Conservation (phyloP, 2,113 vertebrate genomes). For the Heptranchias perlo region DNA sequence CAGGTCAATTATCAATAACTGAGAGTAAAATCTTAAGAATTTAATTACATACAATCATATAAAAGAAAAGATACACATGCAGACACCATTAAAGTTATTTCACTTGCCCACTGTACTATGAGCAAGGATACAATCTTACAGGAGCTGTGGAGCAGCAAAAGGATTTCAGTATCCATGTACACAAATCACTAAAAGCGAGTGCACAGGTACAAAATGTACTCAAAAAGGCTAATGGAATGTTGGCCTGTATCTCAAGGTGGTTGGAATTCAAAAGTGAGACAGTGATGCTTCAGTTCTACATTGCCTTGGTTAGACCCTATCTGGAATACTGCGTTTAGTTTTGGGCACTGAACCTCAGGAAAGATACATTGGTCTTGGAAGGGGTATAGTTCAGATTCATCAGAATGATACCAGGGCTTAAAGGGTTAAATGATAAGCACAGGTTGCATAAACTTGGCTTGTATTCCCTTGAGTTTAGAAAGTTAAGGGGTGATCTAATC, state of each 20-base stretch:
- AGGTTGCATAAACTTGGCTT: background rate
- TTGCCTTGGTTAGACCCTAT: background rate
- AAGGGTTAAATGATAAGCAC: background rate
- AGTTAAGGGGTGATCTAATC: background rate
- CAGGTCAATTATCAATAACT: too few relatives aligned
- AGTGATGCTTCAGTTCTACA: background rate
- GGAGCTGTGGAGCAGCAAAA: background rate
- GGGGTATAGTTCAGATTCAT: background rate
- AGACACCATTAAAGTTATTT: too few relatives aligned
- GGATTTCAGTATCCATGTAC: background rate
- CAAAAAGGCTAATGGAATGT: background rate
- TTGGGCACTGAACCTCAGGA: too few relatives aligned
- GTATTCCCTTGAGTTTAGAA: background rate
- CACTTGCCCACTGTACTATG: too few relatives aligned
- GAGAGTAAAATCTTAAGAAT: too few relatives aligned
- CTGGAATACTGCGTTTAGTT: background rate
- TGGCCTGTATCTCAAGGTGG: background rate
- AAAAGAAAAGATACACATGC: too few relatives aligned
- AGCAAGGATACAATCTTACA: too few relatives aligned
- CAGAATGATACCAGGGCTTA: background rate
- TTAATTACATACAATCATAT: too few relatives aligned
- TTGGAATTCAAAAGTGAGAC: background rate
- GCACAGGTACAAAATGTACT: background rate
- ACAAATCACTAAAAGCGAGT: background rate
- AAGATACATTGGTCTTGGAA: background rate